Percentiles rank a stretch among this genome's conserved stretches.
Conservation (phyloP, 2,113 vertebrate species). For the Heterochromis multidens region DNA sequence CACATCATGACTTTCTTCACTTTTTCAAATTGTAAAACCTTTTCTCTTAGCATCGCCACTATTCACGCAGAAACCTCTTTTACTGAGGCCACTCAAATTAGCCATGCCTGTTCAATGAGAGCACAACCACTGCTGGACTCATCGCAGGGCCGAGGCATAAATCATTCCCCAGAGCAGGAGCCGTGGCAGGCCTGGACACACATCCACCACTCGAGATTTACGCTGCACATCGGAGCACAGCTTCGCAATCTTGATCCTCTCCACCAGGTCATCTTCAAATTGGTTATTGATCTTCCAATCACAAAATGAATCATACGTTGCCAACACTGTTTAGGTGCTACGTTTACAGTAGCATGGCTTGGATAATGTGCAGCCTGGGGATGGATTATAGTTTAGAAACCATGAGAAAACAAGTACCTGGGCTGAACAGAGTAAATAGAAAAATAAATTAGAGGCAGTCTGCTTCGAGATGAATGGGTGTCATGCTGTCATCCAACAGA, state of each 20-base stretch:
- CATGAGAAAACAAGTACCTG: constrained; percentile 31
- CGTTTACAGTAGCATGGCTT: constrained; percentile 54
- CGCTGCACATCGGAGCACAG: constrained; percentile 49
- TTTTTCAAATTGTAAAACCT: constrained; percentile 8
- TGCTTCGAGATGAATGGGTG: constrained; percentile 39
- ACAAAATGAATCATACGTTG: constrained; percentile 71
- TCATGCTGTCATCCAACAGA: constrained; percentile 41
- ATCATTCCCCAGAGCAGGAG: constrained; percentile 54
- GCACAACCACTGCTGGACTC: constrained; percentile 17
- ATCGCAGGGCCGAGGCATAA: constrained; percentile 45
- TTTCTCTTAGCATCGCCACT: constrained; percentile 14
- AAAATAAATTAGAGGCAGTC: constrained; percentile 29
- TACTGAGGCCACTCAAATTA: constrained; percentile 54
- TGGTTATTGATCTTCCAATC: constrained; percentile 78
- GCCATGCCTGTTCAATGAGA: constrained; percentile 29
- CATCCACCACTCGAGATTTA: constrained; percentile 64
- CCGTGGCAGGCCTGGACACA: constrained; percentile 44
- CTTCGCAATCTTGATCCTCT: constrained; percentile 57
- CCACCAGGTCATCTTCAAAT: constrained; percentile 71
- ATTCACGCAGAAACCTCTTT: constrained; percentile 9
- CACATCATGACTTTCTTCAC: not conserved
- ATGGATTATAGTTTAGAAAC: constrained; percentile 53
- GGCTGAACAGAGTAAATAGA: constrained; percentile 34
- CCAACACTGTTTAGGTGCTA: constrained; percentile 50
- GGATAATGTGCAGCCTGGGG: constrained; percentile 35